Conservation (phyloP, 2,113 vertebrate species). For the Labrus mixtus region DNA sequence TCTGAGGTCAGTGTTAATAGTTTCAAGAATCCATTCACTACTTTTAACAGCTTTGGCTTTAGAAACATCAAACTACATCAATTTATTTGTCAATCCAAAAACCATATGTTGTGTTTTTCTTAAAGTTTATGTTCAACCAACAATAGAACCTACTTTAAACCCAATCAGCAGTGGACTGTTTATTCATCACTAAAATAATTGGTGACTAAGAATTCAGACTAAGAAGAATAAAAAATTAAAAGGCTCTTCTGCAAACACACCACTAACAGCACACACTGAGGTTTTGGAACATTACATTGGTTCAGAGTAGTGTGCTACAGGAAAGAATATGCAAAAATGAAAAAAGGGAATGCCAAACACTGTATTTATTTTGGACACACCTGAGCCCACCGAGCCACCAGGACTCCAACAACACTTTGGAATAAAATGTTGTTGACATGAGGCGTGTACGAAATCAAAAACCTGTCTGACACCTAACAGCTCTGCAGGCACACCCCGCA, state of each 20-base stretch:
- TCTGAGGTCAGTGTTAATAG: neutral
- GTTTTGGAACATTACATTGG: neutral
- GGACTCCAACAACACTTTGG: neutral
- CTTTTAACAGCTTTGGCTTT: neutral
- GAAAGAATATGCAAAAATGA: neutral
- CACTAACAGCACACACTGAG: neutral
- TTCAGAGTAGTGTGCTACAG: neutral
- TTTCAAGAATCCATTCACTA: neutral
- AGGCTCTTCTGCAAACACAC: too few relatives aligned
- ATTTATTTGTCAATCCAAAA: too few relatives aligned
- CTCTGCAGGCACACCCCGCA: slow-evolving; percentile 11
- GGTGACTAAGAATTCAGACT: too few relatives aligned
- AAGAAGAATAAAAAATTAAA: too few relatives aligned
- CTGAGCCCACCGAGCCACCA: neutral
- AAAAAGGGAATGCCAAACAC: neutral
- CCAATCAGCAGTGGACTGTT: neutral
- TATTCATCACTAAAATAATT: neutral
- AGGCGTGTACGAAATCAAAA: slow-evolving; percentile 31
- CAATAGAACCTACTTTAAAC: too few relatives aligned
- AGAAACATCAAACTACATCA: neutral
- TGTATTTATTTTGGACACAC: slow-evolving; percentile 18
- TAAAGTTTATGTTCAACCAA: too few relatives aligned
- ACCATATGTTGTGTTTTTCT: too few relatives aligned
- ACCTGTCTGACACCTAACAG: slow-evolving; percentile 35
- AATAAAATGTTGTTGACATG: slow-evolving; percentile 19